Base-by-base conservation (phyloP, 2,888 invertebrate genomes). In the Germaria angustata region DNA sequence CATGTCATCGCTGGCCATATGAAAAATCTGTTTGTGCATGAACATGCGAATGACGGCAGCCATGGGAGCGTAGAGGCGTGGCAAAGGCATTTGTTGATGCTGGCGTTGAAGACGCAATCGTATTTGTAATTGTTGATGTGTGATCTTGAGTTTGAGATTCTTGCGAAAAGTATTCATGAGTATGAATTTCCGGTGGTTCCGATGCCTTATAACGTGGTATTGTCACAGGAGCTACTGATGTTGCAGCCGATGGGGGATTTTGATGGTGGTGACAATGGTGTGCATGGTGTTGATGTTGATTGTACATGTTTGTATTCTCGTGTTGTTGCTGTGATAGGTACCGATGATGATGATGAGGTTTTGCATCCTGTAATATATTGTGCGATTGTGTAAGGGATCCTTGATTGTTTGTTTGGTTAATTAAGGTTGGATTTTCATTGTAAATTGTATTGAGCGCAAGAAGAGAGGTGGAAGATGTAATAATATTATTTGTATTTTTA, bases 1-100 rank as follows among this genome's bases (percentile, higher is more conserved):
- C 84, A 72, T 77, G 84, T 85, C 85, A 85, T 85, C 85, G 84
- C 46, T 79, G 84, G 24, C 84, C 86, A 66, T 87, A 88, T 36
- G 85, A 68, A 80, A 87, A 88, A 51, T 89, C 88, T 44, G 89
- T 88, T 80, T 88, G 88, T 17, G 85, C 85, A 81, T 85, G 84
- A 55, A 86, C 88, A 71, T 88, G 87, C 9, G 80, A 76, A 39
- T 81, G 59, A n/a, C 59, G 59, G 24, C 59, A 59, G 2, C n/a
- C 86, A 80, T 83, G 78, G 13, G 71, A 46, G 20, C 66, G 71
- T 34, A n/a, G n/a, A n/a, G 84, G 80, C 44, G 82, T 44, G n/a
- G 22, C 17, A 36, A 57, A 55, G 5, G 66, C 59, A 44, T 63
- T 73, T 36, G 32, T n/a, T 28, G 76, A 41, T 22, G 34, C 41